Evolutionary conservation across 2,113 vertebrate species (phyloP).

Genomic region (Danionella cerebrum): DNA sequence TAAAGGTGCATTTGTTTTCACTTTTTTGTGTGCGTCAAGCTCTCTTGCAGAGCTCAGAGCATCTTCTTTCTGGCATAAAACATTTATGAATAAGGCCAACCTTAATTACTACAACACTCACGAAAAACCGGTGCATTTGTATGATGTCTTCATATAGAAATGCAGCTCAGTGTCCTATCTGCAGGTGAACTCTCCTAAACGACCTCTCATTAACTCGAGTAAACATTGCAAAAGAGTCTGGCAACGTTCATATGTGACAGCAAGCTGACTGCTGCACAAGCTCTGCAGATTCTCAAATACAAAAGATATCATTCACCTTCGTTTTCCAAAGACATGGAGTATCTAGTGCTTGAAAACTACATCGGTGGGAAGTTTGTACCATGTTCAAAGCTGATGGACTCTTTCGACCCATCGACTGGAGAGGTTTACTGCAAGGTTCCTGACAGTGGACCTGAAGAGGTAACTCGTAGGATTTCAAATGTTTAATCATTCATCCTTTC

Average conservation of each 20-base stretch:
- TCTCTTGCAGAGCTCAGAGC: too few species aligned
- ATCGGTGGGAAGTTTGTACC: slow-evolving; percentile 82
- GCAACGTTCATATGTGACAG: neutral
- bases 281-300: neutral
- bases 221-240: neutral
- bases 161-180: neutral
- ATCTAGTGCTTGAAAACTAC: slow-evolving; percentile 82
- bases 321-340: slow-evolving; percentile 19
- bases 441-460: slow-evolving; percentile 83
- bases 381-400: slow-evolving; percentile 75
- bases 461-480: slow-evolving; percentile 41
- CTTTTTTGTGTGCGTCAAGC: too few species aligned
- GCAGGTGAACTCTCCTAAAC: neutral
- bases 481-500: neutral
- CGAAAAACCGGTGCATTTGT: too few species aligned
- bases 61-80: too few species aligned
- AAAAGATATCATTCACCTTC: neutral
- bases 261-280: neutral
- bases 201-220: neutral
- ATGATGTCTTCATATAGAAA: neutral
- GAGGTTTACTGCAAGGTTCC: slow-evolving; percentile 85
- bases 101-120: too few species aligned
- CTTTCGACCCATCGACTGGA: slow-evolving; percentile 81
- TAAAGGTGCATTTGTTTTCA: too few species aligned
- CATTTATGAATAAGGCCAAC: too few species aligned